Conservation (phyloP, 2,888 invertebrate species). For the Quadroppia sp. region DNA sequence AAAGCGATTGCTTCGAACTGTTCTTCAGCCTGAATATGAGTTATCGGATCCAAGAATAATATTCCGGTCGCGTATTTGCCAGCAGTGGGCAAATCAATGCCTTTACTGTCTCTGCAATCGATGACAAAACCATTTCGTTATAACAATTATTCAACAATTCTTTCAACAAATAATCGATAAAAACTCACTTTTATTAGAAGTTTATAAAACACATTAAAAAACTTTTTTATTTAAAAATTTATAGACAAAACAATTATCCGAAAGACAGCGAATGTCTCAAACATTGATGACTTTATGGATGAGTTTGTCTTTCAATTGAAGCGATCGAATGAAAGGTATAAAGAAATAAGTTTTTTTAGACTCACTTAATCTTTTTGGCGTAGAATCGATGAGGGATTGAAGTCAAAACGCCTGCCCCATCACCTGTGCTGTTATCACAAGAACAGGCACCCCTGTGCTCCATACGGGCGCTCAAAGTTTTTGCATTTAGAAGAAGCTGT, state of each 20-base stretch:
- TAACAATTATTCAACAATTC: slow-evolving; percentile 23
- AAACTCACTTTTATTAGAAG: too few relatives aligned
- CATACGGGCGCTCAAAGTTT: slow-evolving; percentile 92
- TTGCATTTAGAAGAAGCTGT: slow-evolving; percentile 91
- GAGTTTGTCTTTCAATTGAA: not conserved
- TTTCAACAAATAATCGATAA: too few relatives aligned
- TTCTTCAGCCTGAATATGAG: slow-evolving; percentile 51
- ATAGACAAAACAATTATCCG: too few relatives aligned
- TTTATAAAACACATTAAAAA: too few relatives aligned
- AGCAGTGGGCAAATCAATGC: slow-evolving; percentile 74
- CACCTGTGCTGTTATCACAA: slow-evolving; percentile 92
- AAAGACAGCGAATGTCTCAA: not conserved
- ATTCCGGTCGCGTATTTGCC: slow-evolving; percentile 96
- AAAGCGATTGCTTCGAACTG: slow-evolving; percentile 75
- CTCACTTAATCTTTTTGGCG: slow-evolving; percentile 72
- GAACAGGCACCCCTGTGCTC: slow-evolving; percentile 99
- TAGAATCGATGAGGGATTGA: slow-evolving; percentile 96
- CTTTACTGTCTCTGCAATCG: slow-evolving; percentile 66
- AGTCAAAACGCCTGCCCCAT: slow-evolving; percentile 94
- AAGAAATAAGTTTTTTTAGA: slow-evolving; percentile 15
- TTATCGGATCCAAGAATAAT: slow-evolving; percentile 72
- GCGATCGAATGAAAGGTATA: too few relatives aligned
- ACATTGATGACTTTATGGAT: not conserved
- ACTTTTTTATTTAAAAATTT: too few relatives aligned
- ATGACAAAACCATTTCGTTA: too few relatives aligned